Base-by-base conservation (phyloP, 2,113 vertebrate species). In the Scalopus aquaticus region DNA sequence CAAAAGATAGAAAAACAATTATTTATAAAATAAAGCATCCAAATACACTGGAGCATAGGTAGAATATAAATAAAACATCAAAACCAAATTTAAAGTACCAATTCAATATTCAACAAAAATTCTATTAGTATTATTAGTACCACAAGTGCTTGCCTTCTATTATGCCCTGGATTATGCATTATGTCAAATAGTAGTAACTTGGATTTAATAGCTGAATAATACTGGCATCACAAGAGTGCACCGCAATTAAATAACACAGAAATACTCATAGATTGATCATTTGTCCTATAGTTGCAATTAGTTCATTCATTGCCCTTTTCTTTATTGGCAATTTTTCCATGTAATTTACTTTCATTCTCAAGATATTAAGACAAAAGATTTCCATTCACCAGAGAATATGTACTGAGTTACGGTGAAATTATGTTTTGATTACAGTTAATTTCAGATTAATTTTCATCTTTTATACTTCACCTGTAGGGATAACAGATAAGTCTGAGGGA, bases 341-440 rank as follows among this genome's bases (percentile, higher is more conserved):
- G 70, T 91, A 95, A 95, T 84, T 93, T 85, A 86, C 37, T 90
- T 96, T 90, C 32, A 56, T 80, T 93, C 30, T 86, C 82, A 91
- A 46, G 37, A 79, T 13, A 84, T 70, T 90, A 60, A 89, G 78
- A 93, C 56, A 93, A 94, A 89, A 94, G 37, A 69, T 92, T 92
- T 94, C 46, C 39, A 84, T 83, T 91, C 42, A 84, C 95, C 89
- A 80, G 42, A 60, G 39, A 83, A 42, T 83, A 35, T 84, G 32
- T 83, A 54, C n/a, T 79, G 44, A 72, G 65, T 58, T 87, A 60
- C 46, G 67, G 22, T 86, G 32, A 93, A 76, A 95, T 90, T 37
- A 67, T 62, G 44, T 65, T 95, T 93, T 91, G 76, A 95, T 87
- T 90, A 94, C 64, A 6, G 82, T 94, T 93, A 94, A 92, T 82